Evolutionary conservation across 2,888 invertebrate genomes (phyloP).

Genomic region (Rotaria magnacalcarata): DNA sequence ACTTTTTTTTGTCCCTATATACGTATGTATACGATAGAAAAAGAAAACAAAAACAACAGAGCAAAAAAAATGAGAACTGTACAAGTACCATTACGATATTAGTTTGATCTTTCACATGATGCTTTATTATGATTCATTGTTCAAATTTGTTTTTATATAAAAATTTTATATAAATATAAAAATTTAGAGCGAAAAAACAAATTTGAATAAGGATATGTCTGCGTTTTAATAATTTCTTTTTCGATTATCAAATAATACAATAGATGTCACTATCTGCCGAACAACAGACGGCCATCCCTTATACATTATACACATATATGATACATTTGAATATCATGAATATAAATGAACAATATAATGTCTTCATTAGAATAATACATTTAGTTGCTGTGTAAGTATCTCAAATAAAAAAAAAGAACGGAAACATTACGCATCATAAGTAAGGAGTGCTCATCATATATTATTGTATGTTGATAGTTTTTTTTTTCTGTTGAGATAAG

Average conservation of each 20-base stretch:
- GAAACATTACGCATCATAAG: too few species aligned
- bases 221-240: too few species aligned
- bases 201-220: neutral
- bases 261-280: neutral
- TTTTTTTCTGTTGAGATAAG: neutral
- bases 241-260: too few species aligned
- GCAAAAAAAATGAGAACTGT: neutral
- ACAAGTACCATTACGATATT: neutral
- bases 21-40: neutral
- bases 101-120: neutral
- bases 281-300: too few species aligned
- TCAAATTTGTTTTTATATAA: neutral
- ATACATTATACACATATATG: too few species aligned
- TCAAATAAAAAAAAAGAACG: too few species aligned
- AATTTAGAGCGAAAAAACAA: neutral
- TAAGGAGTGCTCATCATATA: neutral
- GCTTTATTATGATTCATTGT: neutral
- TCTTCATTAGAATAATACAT: too few species aligned
- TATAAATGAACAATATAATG: neutral
- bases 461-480: neutral
- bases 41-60: slow-evolving; percentile 15
- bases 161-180: neutral
- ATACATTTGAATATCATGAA: neutral
- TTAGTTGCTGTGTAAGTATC: too few species aligned
- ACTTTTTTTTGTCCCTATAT: neutral